phyloP scores from a whole-genome alignment of 2,113 vertebrate genomes.

The Cyphomyrus plagiostoma region DNA sequence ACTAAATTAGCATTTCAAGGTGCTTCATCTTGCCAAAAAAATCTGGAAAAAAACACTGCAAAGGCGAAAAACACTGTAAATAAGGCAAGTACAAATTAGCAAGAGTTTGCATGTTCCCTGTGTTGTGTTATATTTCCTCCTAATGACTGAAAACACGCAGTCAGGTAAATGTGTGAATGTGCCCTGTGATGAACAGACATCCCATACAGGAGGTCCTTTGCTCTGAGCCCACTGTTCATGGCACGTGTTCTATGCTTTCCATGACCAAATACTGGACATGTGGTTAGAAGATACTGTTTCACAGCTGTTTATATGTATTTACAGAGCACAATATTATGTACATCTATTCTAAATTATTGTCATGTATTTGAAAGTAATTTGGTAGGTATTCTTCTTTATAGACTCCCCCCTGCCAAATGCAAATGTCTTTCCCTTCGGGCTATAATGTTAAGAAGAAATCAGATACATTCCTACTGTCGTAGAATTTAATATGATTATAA shows the following conservation, averaged over 20 bases:
- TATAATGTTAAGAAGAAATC: neutral
- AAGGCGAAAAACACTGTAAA: neutral
- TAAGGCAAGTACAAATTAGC: neutral
- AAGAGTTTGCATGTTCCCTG: neutral
- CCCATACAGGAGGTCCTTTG: neutral
- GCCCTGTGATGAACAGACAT: neutral
- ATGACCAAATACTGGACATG: neutral
- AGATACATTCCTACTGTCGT: neutral
- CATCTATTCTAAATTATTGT: neutral
- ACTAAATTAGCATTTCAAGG: neutral
- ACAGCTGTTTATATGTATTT: neutral
- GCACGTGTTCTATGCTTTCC: neutral
- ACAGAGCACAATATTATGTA: neutral
- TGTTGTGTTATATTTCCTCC: neutral
- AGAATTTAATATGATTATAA: neutral
- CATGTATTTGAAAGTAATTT: neutral
- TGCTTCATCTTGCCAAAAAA: neutral
- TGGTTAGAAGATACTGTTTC: neutral
- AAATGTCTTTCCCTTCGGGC: neutral
- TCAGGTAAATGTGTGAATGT: neutral
- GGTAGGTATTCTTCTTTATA: neutral
- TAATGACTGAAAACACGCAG: neutral
- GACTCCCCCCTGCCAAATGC: neutral
- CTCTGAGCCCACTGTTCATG: neutral
- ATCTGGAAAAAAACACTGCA: neutral